Percentiles rank a stretch among this genome's conserved stretches.
These are phyloP conservation scores for Sesamia nonagrioides DNA, from an alignment of 1,140 invertebrate species.

Conservation along the genomic window DNA sequence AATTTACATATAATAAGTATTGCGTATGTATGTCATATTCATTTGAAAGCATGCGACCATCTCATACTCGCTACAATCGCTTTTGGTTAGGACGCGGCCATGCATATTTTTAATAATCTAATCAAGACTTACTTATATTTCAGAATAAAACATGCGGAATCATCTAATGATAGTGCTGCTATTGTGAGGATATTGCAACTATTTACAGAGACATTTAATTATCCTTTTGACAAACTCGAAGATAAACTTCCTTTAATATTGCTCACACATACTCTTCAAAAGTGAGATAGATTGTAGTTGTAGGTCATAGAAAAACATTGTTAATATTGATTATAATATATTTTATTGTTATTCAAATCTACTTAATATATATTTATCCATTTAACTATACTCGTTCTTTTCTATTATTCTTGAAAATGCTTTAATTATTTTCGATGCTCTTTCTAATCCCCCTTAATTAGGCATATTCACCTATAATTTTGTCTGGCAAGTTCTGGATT, in stretches of 20 bases:
- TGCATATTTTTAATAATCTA: neutral
- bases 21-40: no score
- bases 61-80: no score
- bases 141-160: conserved; percentile 79
- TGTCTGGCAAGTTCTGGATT: conserved; percentile 96
- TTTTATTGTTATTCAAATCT: neutral
- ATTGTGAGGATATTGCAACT: conserved; percentile 77
- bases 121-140: conserved; percentile 59
- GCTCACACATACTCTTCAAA: conserved; percentile 66
- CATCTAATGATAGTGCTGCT: conserved; percentile 65
- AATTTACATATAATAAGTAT: no score
- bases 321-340: neutral
- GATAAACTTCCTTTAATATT: conserved; percentile 80
- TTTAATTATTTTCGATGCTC: neutral
- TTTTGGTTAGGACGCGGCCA: no score
- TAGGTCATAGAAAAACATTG: conserved; percentile 8
- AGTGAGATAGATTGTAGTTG: conserved; percentile 48
- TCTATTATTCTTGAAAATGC: conserved; percentile 24
- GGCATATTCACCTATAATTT: conserved; percentile 88
- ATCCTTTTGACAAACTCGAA: conserved; percentile 78
- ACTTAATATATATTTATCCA: neutral
- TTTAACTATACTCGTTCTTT: neutral
- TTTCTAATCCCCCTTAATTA: conserved; percentile 5
- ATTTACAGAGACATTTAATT: conserved; percentile 81
- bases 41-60: no score